Percentiles rank a stretch among this genome's conserved stretches.
These are phyloP conservation scores for Homarus gammarus DNA, from an alignment of 2,888 invertebrate species.

Conservation along the genomic window DNA sequence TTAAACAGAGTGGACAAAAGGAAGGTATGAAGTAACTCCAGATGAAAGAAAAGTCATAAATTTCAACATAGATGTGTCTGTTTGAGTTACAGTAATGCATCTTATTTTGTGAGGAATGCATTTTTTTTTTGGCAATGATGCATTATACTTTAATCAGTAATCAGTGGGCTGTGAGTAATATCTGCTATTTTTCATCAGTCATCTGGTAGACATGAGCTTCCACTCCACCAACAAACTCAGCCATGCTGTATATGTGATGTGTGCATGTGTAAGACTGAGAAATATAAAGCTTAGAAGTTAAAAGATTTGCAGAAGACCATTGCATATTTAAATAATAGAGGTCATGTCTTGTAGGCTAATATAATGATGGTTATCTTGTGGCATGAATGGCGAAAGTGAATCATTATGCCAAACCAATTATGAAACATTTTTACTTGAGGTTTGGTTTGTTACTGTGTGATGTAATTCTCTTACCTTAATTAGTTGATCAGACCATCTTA, in stretches of 20 bases:
- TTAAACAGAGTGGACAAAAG: constrained; percentile 53
- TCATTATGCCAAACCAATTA: background rate
- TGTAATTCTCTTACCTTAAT: constrained; percentile 23
- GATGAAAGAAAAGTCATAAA: background rate
- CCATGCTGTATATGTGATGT: constrained; percentile 61
- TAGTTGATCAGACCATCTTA: constrained; percentile 8
- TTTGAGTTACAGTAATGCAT: constrained; percentile 41
- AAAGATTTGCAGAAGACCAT: constrained; percentile 9
- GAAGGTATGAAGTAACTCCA: constrained; percentile 59
- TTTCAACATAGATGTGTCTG: constrained; percentile 26
- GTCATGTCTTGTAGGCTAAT: constrained; percentile 42
- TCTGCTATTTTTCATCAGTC: constrained; percentile 39
- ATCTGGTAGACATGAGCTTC: constrained; percentile 37
- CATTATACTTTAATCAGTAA: constrained; percentile 56
- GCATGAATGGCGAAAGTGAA: constrained; percentile 41
- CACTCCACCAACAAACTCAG: constrained; percentile 8
- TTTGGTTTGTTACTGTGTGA: constrained; percentile 25
- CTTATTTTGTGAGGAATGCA: constrained; percentile 56
- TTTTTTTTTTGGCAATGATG: constrained; percentile 59
- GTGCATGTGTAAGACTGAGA: constrained; percentile 56
- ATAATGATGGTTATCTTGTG: background rate
- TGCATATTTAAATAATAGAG: constrained; percentile 32
- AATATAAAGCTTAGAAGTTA: constrained; percentile 18
- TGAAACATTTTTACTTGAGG: constrained; percentile 15
- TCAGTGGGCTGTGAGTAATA: constrained; percentile 53